Base-by-base conservation (phyloP, 2,888 invertebrate genomes). In the Apamea anceps region DNA sequence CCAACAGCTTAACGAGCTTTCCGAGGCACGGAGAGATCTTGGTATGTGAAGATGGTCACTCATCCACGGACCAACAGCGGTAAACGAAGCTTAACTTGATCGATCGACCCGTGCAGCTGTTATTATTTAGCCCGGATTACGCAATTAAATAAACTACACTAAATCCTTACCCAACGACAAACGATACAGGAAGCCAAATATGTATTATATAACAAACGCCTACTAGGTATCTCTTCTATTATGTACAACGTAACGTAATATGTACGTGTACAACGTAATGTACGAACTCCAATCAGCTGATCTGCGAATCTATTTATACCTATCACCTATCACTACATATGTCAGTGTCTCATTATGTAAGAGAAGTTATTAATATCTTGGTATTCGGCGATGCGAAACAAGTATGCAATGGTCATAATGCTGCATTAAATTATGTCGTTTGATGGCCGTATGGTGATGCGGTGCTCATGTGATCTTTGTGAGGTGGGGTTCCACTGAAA, bases 271-370 rank as follows among this genome's bases (percentile, higher is more conserved):
- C 13, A 28, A 62, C 6, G 45, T 66, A 70, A 63, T 48, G 51
- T 57, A 66, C 32, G 42, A 60, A 67, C 70, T 70, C 10, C 66
- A 75, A 85, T 75, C 68, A 84, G 82, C 77, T 84, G 85, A 75
- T 85, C 51, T 5, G 37, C 62, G 37, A 54, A 75, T 85, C 66
- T 82, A 82, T 86, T 83, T 75, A 66, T 45, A 77, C 15, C n/a
- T 79, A 54, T 84, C 72, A 68, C 73, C 73, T 18, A 71, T 72
- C 28, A 48, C 73, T 75, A 77, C 74, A 66, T 70, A 32, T 65
- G 72, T 51, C 79, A 63, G 15, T 72, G 79, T 75, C 62, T 72
- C 13, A 37, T 85, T 85, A 85, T 80, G 77, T 86, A 85, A 85
- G 21, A 32, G 2, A 45, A 15, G 21, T 62, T 75, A 84, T 72